Base-by-base conservation (phyloP, 2,888 invertebrate species). In the Drosophila neonasuta region DNA sequence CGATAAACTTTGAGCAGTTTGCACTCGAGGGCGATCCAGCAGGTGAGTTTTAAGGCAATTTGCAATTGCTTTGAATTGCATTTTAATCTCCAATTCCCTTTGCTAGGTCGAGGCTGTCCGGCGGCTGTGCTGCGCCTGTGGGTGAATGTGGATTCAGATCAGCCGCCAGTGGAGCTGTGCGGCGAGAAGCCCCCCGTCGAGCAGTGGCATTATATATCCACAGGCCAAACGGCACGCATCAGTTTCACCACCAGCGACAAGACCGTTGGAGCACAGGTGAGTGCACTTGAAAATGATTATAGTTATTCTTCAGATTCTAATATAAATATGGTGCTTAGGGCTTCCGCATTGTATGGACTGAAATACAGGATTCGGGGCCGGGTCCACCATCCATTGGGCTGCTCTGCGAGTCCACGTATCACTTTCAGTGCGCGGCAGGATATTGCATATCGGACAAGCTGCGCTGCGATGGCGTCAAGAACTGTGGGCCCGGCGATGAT, bases 191-290 rank as follows among this genome's bases (percentile, higher is more conserved):
- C 94, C 67, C 92, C 93, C 36, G 90, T 93, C 29, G 94, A 95
- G 79, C 94, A 95, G 88, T 96, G 96, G 95, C 95, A 96, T 91
- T 96, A 95, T 90, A 92, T 97, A 84, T 97, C 98, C 77, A 95
- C 95, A 59, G 95, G 95, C 79, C 96, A 96, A 92, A 94, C 95
- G 74, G 95, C 97, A 91, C 94, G 97, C 91, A 93, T 98, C 86
- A 98, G 98, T 92, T 98, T 98, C 92, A 96, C 97, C 90, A 96
- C 97, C 89, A 97, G 98, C 68, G 97, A 97, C 91, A 97, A 97
- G 92, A 97, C 98, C 46, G 96, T 97, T 70, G 98, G 98, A 76
- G 97, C 97, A 86, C 94, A 88, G 90, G 91, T 91, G 56, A 85
- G 81, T 76, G 20, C 13, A 24, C 24, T 24, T 24, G 0, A n/a